Evolutionary conservation across 2,797 vertebrate species (phyloP), one percentile per base, ranked within the genome.

Genomic region (Pangasius macronema): DNA sequence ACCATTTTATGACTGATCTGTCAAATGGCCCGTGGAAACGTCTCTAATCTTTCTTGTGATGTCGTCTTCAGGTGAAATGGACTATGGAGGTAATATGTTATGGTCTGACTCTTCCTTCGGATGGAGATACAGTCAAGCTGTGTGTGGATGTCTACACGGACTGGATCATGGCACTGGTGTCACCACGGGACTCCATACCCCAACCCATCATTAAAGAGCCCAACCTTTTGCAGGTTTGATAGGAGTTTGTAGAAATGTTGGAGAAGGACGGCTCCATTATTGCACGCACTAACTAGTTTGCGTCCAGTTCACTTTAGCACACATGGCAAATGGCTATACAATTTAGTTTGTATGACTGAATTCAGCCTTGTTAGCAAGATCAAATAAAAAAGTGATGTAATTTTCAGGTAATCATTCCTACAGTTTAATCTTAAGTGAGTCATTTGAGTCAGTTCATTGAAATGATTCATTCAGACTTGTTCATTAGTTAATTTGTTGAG

Each of bases 71-170:
- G 98, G 97, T 99, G 91, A 98, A 97, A 95, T 99, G 98, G 98
- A 98, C 97, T 3, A 98, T 98, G 98, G 98, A 99, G 94, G 97
- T 98, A 87, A 94, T 99, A 92, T 97, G 96, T 92, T 98, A 97
- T 1, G 97, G 97, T 70, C 90, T 99, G 90, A 98, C 97, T 1
- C 96, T 99, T 85, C 96, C 97, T 86, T 92, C 97, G 94, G 98
- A 99, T 2, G 96, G 96, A 57, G 97, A 99, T 88, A 98, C 97
- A 36, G 97, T 99, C 91, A 97, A 97, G 89, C 94, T 97, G 83
- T 99, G 98, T 88, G 98, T 99, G 89, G 97, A 99, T 20, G 95
- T 99, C 42, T 99, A 99, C 93, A 98, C 97, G 27, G 98, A 99
- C 87, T 99, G 97, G 97, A 96, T 99, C 91, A 97, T 97, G 97